Conservation (phyloP, 2,797 vertebrate genomes). For the Anableps anableps region DNA sequence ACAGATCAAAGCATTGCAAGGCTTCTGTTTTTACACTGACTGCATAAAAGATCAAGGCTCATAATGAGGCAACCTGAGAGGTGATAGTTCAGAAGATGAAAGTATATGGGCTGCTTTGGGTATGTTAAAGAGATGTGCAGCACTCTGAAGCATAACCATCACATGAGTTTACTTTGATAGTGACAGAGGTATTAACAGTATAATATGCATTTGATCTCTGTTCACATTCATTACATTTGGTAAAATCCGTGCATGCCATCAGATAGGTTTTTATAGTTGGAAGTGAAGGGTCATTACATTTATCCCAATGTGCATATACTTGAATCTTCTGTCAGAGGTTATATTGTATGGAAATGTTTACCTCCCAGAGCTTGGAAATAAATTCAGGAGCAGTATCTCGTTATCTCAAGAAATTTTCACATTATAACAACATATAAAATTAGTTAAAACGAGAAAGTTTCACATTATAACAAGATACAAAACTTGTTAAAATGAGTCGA, state of each 20-base stretch:
- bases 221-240: slow-evolving; percentile 39
- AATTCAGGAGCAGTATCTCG: no score
- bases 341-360: no score
- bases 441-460: no score
- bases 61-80: slow-evolving; percentile 78
- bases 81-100: slow-evolving; percentile 76
- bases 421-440: no score
- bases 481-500: no score
- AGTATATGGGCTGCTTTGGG: slow-evolving; percentile 53
- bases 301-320: neutral
- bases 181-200: slow-evolving; percentile 33
- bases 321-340: neutral
- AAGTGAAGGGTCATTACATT: neutral
- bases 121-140: slow-evolving; percentile 50
- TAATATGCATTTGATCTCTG: slow-evolving; percentile 60
- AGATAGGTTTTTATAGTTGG: slow-evolving; percentile 8
- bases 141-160: slow-evolving; percentile 36
- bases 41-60: slow-evolving; percentile 81
- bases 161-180: slow-evolving; percentile 36
- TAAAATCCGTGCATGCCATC: slow-evolving; percentile 25
- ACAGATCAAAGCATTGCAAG: slow-evolving; percentile 78
- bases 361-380: no score
- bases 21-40: slow-evolving; percentile 76
- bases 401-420: no score
- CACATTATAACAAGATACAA: no score